Evolutionary conservation across 2,797 vertebrate genomes (phyloP), one percentile per base, ranked within the genome.

Genomic region (Sciurus carolinensis): DNA sequence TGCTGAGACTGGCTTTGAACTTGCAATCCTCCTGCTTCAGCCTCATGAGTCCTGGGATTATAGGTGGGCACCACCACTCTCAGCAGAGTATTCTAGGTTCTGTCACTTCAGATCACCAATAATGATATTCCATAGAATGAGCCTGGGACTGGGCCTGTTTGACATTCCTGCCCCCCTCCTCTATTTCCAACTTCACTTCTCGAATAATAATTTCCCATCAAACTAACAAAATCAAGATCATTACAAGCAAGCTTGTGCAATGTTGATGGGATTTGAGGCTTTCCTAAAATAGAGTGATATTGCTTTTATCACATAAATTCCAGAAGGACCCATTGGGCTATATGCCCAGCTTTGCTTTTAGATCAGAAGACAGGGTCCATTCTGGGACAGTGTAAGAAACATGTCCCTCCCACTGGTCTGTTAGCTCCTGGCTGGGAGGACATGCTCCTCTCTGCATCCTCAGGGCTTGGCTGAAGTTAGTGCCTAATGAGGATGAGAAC

Each of bases 181-280:
- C 73, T 93, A 36, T 91, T 87, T 85, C 90, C 77, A 72, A 93
- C 52, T 97, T 94, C 73, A 9, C 67, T 94, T 88, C 57, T 95
- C 52, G 90, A 85, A 62, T 94, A 85, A 50, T 97, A 89, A 89
- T 96, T 91, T 95, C 89, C 50, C 91, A 91, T 57, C 67, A 22
- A 96, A 91, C 87, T 52, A 86, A 87, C 76, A 96, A 93, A 95
- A 84, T 96, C 87, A 89, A 72, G 84, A 84, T 95, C 80, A 72
- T 79, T 62, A 86, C 75, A 89, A 52, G 93, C 83, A 76, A 88
- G 83, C 79, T 80, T 28, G 12, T 77, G 64, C 90, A 89, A 95
- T 75, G 39, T 67, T 77, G 87, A 86, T 69, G 67, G 52, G 87
- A 90, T 89, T 39, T 59, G 83, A 86, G 52, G 30, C 64, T 86